phyloP scores from a whole-genome alignment of 2,113 vertebrate species.

The Cebus imitator region DNA sequence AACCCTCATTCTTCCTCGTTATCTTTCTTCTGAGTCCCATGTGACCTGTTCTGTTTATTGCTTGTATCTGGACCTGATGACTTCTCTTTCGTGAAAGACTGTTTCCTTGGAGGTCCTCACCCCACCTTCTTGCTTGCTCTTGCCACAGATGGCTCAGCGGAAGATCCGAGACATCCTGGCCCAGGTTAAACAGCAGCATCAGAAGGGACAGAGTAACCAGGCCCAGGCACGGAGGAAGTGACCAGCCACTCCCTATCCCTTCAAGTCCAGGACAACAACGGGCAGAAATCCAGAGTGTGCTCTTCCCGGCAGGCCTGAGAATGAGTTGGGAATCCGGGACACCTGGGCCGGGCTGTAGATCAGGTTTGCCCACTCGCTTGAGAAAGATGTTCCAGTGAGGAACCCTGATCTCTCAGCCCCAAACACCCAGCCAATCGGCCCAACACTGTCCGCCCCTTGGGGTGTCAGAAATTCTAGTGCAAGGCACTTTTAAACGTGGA shows the following conservation, averaged over 20 bases:
- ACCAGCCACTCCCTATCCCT: neutral
- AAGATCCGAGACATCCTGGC: constrained; percentile 98
- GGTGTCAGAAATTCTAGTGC: constrained; percentile 56
- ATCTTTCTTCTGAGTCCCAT: accelerated
- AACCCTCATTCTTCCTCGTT: neutral
- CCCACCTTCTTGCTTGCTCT: neutral
- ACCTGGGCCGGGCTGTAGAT: constrained; percentile 44
- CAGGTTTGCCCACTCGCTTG: constrained; percentile 76
- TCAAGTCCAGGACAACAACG: constrained; percentile 44
- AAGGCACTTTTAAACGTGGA: constrained; percentile 81
- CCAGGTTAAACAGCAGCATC: constrained; percentile 93
- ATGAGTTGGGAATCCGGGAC: constrained; percentile 84
- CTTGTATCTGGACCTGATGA: neutral
- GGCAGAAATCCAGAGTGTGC: constrained; percentile 31
- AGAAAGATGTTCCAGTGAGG: constrained; percentile 63
- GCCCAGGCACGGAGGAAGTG: constrained; percentile 85
- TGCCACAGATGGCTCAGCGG: constrained; percentile 92
- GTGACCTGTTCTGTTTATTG: neutral
- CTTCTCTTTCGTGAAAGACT: neutral
- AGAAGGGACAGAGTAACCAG: constrained; percentile 90
- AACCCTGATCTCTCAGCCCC: constrained; percentile 69
- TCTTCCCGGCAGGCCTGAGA: constrained; percentile 86
- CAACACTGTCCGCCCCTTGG: neutral
- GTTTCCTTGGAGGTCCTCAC: neutral
- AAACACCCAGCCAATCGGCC: constrained; percentile 5